phyloP scores from a whole-genome alignment of 2,797 vertebrate species.

The Atherinosoma microstoma region DNA sequence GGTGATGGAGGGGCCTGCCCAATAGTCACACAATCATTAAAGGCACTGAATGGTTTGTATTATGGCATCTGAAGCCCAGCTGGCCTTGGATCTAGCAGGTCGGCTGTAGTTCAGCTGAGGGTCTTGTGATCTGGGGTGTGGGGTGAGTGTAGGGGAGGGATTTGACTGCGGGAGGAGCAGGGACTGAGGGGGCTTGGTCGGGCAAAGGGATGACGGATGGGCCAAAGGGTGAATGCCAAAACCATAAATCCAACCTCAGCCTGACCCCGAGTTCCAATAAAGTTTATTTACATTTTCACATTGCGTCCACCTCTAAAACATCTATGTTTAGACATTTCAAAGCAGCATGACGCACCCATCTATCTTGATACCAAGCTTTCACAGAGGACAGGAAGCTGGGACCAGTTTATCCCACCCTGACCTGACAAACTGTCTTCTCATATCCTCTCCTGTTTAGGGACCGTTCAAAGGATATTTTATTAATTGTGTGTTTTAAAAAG shows the following conservation, averaged over 20 bases:
- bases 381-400: conserved; percentile 57
- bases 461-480: conserved; percentile 76
- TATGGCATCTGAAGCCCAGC: conserved; percentile 89
- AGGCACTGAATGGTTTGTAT: conserved; percentile 88
- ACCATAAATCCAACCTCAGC: conserved; percentile 86
- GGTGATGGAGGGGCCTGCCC: conserved; percentile 27
- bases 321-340: conserved; percentile 84
- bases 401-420: conserved; percentile 69
- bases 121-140: conserved; percentile 86
- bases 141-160: conserved; percentile 70
- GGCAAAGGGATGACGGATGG: conserved; percentile 87
- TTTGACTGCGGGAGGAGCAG: conserved; percentile 69
- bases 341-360: conserved; percentile 66
- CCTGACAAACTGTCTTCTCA: conserved; percentile 63
- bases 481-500: conserved; percentile 68
- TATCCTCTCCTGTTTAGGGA: conserved; percentile 54
- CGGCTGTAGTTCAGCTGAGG: conserved; percentile 92
- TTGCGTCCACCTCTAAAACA: conserved; percentile 80
- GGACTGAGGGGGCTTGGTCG: conserved; percentile 47
- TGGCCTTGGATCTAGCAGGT: conserved; percentile 90
- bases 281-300: conserved; percentile 91
- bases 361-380: conserved; percentile 63
- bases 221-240: conserved; percentile 86
- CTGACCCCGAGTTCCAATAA: conserved; percentile 86
- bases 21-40: conserved; percentile 76